Percentiles rank a stretch among this genome's conserved stretches.
phyloP scores from a whole-genome alignment of 2,888 invertebrate species.

The Harpagoxenus sublaevis region DNA sequence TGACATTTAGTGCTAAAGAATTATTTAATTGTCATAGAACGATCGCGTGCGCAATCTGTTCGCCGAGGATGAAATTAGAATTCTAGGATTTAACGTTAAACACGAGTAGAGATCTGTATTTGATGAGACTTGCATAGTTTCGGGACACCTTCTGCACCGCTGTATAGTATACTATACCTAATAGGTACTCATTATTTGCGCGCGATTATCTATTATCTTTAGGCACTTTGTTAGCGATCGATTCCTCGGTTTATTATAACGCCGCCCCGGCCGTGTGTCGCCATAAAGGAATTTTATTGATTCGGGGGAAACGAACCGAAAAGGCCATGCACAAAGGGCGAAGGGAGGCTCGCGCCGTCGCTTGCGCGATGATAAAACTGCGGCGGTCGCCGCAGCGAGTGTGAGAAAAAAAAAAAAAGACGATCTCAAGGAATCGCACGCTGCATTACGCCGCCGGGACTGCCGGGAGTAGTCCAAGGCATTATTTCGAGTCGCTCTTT shows the following conservation, averaged over 20 bases:
- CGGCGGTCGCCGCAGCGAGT: neutral
- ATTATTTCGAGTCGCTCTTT: slow-evolving; percentile 46
- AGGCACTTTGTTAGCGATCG: slow-evolving; percentile 42
- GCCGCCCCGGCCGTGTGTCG: slow-evolving; percentile 30
- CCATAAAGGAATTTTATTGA: slow-evolving; percentile 49
- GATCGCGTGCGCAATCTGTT: neutral
- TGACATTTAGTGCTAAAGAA: neutral
- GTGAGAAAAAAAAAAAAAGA: slow-evolving; percentile 38
- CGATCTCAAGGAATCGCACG: slow-evolving; percentile 55
- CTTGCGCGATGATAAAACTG: slow-evolving; percentile 33
- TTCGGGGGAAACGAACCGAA: slow-evolving; percentile 52
- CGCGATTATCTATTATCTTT: slow-evolving; percentile 45
- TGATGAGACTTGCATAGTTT: neutral
- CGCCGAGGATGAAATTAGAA: neutral
- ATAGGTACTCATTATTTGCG: slow-evolving; percentile 8
- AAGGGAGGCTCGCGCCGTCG: slow-evolving; percentile 41
- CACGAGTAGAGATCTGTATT: neutral
- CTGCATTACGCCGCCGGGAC: slow-evolving; percentile 28
- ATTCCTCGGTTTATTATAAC: slow-evolving; percentile 52
- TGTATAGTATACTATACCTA: no score
- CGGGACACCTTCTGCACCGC: neutral
- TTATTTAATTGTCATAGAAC: neutral
- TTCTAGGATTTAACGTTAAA: neutral
- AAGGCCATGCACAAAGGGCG: slow-evolving; percentile 40
- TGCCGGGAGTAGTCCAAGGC: slow-evolving; percentile 19